Percentiles rank a stretch among this genome's conserved stretches.
These are phyloP conservation scores for Zaprionus davidi DNA, from an alignment of 1,140 invertebrate species.

Conservation along the genomic window DNA sequence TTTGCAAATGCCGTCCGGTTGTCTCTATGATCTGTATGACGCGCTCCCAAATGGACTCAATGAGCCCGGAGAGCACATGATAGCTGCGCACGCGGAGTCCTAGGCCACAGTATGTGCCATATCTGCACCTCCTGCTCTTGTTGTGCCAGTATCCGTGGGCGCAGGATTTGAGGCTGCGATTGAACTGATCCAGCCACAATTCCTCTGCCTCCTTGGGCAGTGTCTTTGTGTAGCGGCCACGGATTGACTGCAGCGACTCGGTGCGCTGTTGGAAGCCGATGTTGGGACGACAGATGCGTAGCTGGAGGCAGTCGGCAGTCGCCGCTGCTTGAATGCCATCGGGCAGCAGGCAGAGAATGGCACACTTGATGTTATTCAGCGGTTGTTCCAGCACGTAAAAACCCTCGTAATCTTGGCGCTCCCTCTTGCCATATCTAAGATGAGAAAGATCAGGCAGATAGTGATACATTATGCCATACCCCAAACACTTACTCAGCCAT, in stretches of 20 bases:
- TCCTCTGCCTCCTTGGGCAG: neutral
- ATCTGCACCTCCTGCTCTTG: neutral
- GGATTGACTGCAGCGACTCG: neutral
- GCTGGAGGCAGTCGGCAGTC: neutral
- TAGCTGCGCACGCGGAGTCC: neutral
- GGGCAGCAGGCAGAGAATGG: neutral
- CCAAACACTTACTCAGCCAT: conserved; percentile 4
- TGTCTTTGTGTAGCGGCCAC: neutral
- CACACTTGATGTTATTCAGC: neutral
- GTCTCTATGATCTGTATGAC: neutral
- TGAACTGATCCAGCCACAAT: neutral
- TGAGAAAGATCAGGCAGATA: neutral
- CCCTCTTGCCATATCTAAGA: conserved; percentile 36
- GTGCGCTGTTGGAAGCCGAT: neutral
- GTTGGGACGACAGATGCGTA: neutral
- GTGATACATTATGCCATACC: neutral
- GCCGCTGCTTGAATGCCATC: neutral
- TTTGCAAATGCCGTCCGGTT: neutral
- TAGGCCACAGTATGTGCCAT: neutral
- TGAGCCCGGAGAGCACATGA: neutral
- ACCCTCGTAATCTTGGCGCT: neutral
- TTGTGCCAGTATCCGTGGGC: neutral
- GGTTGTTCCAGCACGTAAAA: neutral
- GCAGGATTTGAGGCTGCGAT: neutral
- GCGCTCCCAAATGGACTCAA: neutral